phyloP scores from a whole-genome alignment of 2,888 invertebrate species.

The Platyscelio sp. region DNA sequence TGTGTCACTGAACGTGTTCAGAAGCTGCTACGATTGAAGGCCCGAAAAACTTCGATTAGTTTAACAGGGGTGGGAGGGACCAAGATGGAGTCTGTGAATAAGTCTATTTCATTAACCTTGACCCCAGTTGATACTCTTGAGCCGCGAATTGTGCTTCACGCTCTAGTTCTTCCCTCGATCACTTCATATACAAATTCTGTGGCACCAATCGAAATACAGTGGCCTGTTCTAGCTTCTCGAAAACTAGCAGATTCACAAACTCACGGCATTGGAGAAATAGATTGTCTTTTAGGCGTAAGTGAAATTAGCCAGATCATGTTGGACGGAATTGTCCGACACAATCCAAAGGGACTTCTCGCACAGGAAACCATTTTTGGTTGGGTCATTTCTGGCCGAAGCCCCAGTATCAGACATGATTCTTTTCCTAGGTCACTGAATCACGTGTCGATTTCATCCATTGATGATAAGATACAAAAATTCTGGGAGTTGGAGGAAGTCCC shows the following conservation, averaged over 20 bases:
- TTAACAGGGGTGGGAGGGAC: not conserved
- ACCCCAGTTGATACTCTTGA: not conserved
- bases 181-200: not conserved
- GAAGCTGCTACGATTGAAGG: not conserved
- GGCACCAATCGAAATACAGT: not conserved
- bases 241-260: not conserved
- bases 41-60: not conserved
- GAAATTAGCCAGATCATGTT: constrained; percentile 2
- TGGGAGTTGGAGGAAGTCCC: not conserved
- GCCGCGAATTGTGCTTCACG: not conserved
- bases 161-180: not conserved
- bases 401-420: not conserved
- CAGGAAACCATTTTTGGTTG: constrained; percentile 26
- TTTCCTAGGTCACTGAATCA: not conserved
- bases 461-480: not conserved
- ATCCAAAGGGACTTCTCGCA: not conserved
- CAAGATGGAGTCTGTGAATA: not conserved
- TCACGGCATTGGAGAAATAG: not conserved
- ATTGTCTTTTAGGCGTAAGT: not conserved
- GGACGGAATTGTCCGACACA: not conserved
- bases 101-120: not conserved
- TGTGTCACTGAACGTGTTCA: not conserved
- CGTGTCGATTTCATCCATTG: not conserved
- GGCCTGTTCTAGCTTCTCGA: not conserved
- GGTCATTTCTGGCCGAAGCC: not conserved